Conservation (phyloP, 2,113 vertebrate genomes). For the Brienomyrus longianalis region DNA sequence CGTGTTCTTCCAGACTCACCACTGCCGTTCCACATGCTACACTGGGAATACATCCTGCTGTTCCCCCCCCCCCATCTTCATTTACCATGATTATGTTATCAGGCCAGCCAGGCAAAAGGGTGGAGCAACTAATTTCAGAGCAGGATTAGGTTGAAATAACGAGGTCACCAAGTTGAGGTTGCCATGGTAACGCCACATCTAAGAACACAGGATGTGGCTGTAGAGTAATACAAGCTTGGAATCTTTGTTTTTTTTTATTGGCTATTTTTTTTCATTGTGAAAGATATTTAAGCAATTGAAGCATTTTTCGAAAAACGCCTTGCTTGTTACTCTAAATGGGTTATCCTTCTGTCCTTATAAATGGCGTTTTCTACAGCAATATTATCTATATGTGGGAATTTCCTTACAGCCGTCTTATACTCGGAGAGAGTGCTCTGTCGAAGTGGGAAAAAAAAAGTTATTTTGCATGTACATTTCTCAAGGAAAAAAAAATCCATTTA, state of each 20-base stretch:
- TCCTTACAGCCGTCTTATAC: background rate
- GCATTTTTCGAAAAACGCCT: background rate
- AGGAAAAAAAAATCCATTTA: background rate
- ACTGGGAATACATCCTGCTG: conserved; percentile 18
- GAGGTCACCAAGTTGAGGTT: conserved; percentile 99
- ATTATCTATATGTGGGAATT: background rate
- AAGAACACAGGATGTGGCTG: conserved; percentile 97
- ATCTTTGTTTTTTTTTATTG: background rate
- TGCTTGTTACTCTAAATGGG: background rate
- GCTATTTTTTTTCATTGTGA: background rate
- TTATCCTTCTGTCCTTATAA: background rate
- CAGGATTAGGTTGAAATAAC: conserved; percentile 99
- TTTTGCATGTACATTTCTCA: background rate
- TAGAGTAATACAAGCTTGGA: conserved; percentile 44
- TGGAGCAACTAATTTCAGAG: conserved; percentile 98
- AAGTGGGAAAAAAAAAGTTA: background rate
- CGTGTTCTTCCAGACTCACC: background rate
- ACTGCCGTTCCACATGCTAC: background rate
- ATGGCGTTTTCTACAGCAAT: background rate
- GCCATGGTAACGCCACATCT: conserved; percentile 97
- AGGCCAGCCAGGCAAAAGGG: conserved; percentile 98
- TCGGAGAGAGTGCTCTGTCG: background rate
- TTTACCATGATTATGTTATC: conserved; percentile 99
- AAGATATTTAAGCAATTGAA: background rate
- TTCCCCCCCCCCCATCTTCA: conserved; percentile 71